phyloP scores from a whole-genome alignment of 2,888 invertebrate genomes.

The Luffia ferchaultella region DNA sequence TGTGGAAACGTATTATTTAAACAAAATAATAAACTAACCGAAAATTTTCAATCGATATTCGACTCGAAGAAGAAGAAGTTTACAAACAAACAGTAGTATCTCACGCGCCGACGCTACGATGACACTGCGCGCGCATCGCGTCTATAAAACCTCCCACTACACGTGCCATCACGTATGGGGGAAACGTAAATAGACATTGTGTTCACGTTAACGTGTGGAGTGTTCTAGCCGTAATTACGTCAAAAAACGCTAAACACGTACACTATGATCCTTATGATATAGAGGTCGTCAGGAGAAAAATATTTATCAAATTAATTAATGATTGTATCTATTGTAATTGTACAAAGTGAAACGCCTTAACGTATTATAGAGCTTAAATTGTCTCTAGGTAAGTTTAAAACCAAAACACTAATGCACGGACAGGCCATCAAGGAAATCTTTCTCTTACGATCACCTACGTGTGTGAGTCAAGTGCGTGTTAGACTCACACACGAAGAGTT shows the following conservation, averaged over 20 bases:
- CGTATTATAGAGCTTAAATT: too few species aligned
- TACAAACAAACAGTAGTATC: neutral
- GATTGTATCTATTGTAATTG: too few species aligned
- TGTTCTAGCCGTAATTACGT: neutral
- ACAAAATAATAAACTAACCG: neutral
- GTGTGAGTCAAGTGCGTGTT: neutral
- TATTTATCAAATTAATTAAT: too few species aligned
- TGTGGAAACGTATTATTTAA: too few species aligned
- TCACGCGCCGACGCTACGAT: neutral
- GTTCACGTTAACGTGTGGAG: neutral
- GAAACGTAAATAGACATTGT: neutral
- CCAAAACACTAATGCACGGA: too few species aligned
- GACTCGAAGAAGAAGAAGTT: neutral
- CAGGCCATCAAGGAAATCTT: too few species aligned
- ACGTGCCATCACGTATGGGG: neutral
- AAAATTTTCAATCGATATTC: neutral
- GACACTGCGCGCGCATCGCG: neutral
- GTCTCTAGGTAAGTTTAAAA: too few species aligned
- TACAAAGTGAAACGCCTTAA: too few species aligned
- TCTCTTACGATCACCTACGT: too few species aligned
- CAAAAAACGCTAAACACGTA: neutral
- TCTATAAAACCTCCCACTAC: neutral
- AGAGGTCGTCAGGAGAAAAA: too few species aligned
- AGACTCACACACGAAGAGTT: neutral
- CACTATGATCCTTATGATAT: too few species aligned